phyloP scores from a whole-genome alignment of 2,113 vertebrate species.

The Anseranas semipalmata region DNA sequence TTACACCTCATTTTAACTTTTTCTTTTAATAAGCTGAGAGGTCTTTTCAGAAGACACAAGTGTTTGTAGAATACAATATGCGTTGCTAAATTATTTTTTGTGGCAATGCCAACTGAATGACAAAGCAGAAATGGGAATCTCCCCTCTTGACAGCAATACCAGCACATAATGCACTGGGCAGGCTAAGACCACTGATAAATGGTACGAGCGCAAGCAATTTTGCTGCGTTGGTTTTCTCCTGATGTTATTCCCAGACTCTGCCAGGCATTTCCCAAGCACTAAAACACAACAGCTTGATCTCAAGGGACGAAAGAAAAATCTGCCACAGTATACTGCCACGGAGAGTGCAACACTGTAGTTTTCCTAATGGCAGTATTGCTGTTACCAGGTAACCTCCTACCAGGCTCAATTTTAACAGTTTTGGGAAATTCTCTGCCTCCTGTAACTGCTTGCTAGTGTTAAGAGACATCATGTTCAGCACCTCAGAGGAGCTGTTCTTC shows the following conservation, averaged over 20 bases:
- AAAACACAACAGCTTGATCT: not conserved
- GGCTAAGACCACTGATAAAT: fast-evolving
- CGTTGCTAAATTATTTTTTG: not conserved
- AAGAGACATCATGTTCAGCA: fast-evolving
- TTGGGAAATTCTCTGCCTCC: not conserved
- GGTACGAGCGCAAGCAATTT: fast-evolving
- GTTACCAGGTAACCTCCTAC: not conserved
- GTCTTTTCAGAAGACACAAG: not conserved
- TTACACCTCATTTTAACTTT: fast-evolving
- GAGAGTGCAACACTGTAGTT: fast-evolving
- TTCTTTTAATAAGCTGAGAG: fast-evolving
- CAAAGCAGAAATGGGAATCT: not conserved
- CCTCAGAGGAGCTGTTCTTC: not conserved
- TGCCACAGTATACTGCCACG: not conserved
- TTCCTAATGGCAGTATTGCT: not conserved
- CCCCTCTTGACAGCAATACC: not conserved
- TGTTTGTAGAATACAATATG: fast-evolving
- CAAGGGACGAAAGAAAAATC: not conserved
- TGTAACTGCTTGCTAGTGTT: fast-evolving
- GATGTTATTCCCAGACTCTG: not conserved
- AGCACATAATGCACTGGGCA: fast-evolving
- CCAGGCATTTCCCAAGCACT: not conserved
- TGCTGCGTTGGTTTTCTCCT: not conserved
- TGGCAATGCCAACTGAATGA: not conserved
- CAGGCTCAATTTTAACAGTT: not conserved